Conservation (phyloP, 2,797 vertebrate species). For the Liparis tanakae region DNA sequence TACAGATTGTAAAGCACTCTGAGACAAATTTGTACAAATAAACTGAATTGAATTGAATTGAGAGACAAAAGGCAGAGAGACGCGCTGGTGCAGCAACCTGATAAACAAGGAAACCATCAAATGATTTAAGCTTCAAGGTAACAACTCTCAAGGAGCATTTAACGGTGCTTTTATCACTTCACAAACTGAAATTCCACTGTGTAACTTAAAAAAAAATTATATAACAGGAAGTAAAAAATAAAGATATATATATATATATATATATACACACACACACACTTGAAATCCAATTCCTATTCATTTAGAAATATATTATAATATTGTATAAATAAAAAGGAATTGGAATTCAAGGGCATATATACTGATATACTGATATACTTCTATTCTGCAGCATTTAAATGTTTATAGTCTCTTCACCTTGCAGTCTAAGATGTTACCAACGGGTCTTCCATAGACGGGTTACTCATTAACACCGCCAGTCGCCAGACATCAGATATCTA, state of each 20-base stretch:
- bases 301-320: too few species aligned
- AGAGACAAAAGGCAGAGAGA: background rate
- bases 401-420: conserved; percentile 4
- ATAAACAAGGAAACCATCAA: background rate
- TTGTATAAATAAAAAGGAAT: too few species aligned
- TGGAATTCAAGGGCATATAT: too few species aligned
- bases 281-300: too few species aligned
- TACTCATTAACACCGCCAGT: conserved; percentile 38
- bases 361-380: background rate
- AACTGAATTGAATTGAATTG: too few species aligned
- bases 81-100: background rate
- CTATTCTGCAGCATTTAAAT: background rate
- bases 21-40: too few species aligned
- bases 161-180: background rate
- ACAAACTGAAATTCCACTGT: background rate
- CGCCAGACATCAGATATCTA: conserved; percentile 24
- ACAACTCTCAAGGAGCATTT: conserved; percentile 11
- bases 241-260: too few species aligned
- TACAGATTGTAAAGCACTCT: too few species aligned
- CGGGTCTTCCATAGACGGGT: conserved; percentile 35
- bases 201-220: background rate
- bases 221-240: too few species aligned
- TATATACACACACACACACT: too few species aligned
- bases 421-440: conserved; percentile 6
- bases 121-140: background rate